Base-by-base conservation (phyloP, 2,113 vertebrate species). In the Galeopterus variegatus region DNA sequence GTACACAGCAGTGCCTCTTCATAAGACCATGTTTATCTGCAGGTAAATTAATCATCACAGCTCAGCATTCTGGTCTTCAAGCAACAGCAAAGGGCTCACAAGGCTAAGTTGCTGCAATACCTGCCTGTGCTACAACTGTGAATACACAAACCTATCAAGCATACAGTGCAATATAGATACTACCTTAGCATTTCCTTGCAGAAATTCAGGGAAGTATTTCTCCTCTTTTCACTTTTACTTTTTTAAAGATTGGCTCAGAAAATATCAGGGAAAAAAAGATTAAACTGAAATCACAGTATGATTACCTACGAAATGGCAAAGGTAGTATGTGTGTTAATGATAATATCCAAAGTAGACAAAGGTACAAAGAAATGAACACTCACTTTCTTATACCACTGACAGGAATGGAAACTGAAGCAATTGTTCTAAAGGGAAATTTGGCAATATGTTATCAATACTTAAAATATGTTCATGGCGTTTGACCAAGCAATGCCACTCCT, bases 201-300 rank as follows among this genome's bases (percentile, higher is more conserved):
- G n/a, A 95, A 60, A 86, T 45, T 19, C 11, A 60, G 19, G 33
- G 17, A 54, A 73, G 12, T 23, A 12, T 41, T 64, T 77, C 7
- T 69, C 72, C 82, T 80, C 15, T 69, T 77, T 87, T 80, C 15
- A 50, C 26, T 67, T 73, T 50, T 50, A 88, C 26, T 86, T 58
- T 62, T 92, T 94, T 76, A 36, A 80, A 58, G 62, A 56, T 26
- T 52, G 69, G 26, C 28, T 94, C 85, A 92, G 31, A 93, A 93
- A 90, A 67, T 36, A 89, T 8, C 13, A n/a, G 8, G 17, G 23
- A 8, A n/a, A 52, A 77, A 64, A n/a, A n/a, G 10, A 50, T 14
- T 92, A 90, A 93, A 93, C 12, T 72, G 82, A 89, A 94, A 83
- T 7, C 92, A 11, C 26, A 60, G 15, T 60, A 84, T 84, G 17